Evolutionary conservation across 2,113 vertebrate genomes (phyloP).

Genomic region (Solea senegalensis): DNA sequence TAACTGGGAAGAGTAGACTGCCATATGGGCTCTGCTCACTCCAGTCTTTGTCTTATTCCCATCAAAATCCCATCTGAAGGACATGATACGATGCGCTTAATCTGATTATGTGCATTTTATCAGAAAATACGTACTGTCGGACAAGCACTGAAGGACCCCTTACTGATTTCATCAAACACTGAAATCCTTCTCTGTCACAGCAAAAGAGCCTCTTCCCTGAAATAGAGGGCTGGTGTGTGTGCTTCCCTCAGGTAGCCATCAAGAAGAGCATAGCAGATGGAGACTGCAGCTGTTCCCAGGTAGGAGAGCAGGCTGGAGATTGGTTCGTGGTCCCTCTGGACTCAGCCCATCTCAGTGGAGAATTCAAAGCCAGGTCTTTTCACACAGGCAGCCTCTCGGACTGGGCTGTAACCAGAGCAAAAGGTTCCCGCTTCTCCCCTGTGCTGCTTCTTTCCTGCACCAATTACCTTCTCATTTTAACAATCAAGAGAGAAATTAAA

Average conservation of each 20-base stretch:
- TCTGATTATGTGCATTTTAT: constrained; percentile 8
- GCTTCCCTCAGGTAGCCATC: constrained; percentile 72
- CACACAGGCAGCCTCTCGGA: constrained; percentile 65
- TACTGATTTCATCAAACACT: constrained; percentile 52
- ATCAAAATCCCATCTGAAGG: constrained; percentile 23
- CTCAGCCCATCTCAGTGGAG: constrained; percentile 68
- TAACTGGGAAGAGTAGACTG: constrained; percentile 31
- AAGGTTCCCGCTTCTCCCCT: constrained; percentile 63
- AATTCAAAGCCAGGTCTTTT: constrained; percentile 73
- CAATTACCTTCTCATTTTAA: constrained; percentile 56
- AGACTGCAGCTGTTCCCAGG: constrained; percentile 81
- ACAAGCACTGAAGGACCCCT: constrained; percentile 29
- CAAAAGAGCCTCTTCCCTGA: constrained; percentile 43
- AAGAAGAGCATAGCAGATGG: constrained; percentile 81
- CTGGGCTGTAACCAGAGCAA: constrained; percentile 59
- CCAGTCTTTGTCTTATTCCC: constrained; percentile 19
- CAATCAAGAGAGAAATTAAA: constrained; percentile 9
- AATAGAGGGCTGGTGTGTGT: constrained; percentile 55
- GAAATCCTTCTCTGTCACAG: constrained; percentile 60
- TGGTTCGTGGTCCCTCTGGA: constrained; percentile 75
- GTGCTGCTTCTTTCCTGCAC: constrained; percentile 32
- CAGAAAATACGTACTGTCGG: constrained; percentile 47
- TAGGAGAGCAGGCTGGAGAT: constrained; percentile 73
- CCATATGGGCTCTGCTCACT: constrained; percentile 11
- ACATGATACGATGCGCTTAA: not conserved